Percentiles rank a stretch among this genome's conserved stretches.
These are phyloP conservation scores for Leuciscus waleckii DNA, from an alignment of 2,797 vertebrate species.

Conservation along the genomic window DNA sequence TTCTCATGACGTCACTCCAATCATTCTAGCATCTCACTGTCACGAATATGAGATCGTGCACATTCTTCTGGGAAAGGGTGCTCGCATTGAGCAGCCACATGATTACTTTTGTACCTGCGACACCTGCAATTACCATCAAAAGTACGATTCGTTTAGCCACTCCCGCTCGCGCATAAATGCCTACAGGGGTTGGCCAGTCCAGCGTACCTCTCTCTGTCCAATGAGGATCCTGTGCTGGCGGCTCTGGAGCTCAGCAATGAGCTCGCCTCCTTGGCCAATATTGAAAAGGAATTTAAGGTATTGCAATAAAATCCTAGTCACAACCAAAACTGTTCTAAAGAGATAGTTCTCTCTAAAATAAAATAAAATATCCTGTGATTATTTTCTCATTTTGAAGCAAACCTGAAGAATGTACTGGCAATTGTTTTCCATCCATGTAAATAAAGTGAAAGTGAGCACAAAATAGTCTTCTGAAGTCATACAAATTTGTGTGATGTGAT, in stretches of 20 bases:
- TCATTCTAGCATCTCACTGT: conserved; percentile 95
- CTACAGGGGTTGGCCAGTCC: conserved; percentile 98
- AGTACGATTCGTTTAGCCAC: conserved; percentile 96
- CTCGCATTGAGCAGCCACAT: conserved; percentile 91
- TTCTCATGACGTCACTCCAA: conserved; percentile 94
- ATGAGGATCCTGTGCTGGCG: conserved; percentile 94
- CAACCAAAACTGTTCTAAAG: neutral
- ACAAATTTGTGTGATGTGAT: neutral
- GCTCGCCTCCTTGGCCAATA: conserved; percentile 92
- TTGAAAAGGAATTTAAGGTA: conserved; percentile 99
- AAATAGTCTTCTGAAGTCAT: neutral
- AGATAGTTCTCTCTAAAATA: neutral
- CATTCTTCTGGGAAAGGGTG: conserved; percentile 91
- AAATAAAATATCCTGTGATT: neutral
- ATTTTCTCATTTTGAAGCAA: neutral
- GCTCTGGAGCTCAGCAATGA: conserved; percentile 98
- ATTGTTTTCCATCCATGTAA: neutral
- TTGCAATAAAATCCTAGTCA: neutral
- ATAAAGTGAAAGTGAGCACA: neutral
- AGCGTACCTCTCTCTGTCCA: conserved; percentile 95
- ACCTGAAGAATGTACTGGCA: neutral
- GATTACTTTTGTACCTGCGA: conserved; percentile 97
- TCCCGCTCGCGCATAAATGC: conserved; percentile 96
- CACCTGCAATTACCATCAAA: conserved; percentile 94
- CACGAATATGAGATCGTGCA: conserved; percentile 98